phyloP scores from a whole-genome alignment of 1,140 invertebrate species.

The Drosophila bocki region DNA sequence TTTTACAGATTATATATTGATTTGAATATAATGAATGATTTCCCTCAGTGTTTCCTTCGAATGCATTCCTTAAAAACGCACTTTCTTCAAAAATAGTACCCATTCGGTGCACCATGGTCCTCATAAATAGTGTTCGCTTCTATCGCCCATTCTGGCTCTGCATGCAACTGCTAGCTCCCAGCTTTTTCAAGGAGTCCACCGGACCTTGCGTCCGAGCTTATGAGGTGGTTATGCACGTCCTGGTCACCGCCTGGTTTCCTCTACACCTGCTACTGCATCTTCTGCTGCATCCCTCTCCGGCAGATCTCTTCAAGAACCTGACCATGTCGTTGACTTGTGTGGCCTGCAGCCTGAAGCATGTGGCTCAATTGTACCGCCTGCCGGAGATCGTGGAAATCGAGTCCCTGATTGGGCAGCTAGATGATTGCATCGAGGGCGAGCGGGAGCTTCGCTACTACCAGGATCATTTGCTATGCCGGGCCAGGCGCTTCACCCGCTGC shows the following conservation, averaged over 20 bases:
- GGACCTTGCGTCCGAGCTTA: constrained; percentile 8
- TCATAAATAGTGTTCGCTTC: constrained; percentile 53
- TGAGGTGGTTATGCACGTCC: constrained; percentile 27
- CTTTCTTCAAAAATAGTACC: neutral
- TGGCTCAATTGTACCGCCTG: constrained; percentile 34
- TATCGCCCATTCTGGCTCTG: constrained; percentile 62
- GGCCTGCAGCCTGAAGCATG: constrained; percentile 59
- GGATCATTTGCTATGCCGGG: constrained; percentile 14
- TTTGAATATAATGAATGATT: neutral
- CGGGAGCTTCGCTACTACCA: constrained; percentile 45
- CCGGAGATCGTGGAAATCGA: constrained; percentile 50
- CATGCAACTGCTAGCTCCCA: constrained; percentile 50
- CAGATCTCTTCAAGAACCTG: constrained; percentile 50
- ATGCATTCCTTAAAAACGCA: constrained; percentile 43
- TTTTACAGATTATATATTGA: neutral
- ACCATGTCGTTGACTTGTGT: constrained; percentile 37
- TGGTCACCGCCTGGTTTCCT: constrained; percentile 57
- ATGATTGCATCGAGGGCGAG: constrained; percentile 25
- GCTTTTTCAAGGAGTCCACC: constrained; percentile 31
- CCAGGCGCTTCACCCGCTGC: constrained; percentile 33
- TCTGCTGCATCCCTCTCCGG: constrained; percentile 15
- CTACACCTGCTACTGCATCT: constrained; percentile 54
- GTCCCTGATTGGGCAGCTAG: constrained; percentile 29
- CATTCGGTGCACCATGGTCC: constrained; percentile 24
- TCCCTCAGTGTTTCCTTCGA: neutral